Percentiles rank a stretch among this genome's conserved stretches.
Conservation (phyloP, 2,797 vertebrate genomes). For the Pangasius larnaudii region DNA sequence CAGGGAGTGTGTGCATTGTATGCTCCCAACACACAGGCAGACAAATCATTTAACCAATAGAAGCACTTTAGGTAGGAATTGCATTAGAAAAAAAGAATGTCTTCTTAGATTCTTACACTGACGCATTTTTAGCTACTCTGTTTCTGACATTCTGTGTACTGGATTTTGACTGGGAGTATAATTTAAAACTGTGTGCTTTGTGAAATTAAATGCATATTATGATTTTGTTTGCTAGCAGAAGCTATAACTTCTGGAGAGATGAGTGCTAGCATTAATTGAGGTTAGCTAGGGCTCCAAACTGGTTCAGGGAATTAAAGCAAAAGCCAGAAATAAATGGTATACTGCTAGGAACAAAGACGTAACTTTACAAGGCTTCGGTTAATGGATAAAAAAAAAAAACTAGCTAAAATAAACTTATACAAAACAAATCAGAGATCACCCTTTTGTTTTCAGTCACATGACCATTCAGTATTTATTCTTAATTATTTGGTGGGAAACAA, state of each 20-base stretch:
- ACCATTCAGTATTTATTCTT: background rate
- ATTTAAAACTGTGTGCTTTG: background rate
- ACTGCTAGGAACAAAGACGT: background rate
- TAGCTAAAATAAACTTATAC: background rate
- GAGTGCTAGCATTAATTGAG: background rate
- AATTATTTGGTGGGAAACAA: background rate
- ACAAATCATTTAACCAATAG: background rate
- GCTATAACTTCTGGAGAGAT: background rate
- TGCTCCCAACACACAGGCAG: background rate
- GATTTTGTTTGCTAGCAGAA: background rate
- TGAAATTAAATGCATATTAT: background rate
- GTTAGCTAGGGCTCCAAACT: background rate
- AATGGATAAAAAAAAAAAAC: background rate
- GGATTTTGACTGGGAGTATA: background rate
- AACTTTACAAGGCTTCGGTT: background rate
- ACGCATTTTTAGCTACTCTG: background rate
- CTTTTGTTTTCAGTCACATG: background rate
- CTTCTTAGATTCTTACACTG: background rate
- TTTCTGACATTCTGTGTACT: background rate
- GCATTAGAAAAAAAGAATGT: background rate
- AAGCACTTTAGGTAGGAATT: background rate
- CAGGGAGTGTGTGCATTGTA: background rate
- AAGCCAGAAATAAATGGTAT: background rate
- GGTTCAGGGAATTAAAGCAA: background rate
- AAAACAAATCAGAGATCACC: background rate